These are phyloP conservation scores for Gallinago solitaria DNA, from an alignment of 2,797 vertebrate genomes.

Conservation along the genomic window DNA sequence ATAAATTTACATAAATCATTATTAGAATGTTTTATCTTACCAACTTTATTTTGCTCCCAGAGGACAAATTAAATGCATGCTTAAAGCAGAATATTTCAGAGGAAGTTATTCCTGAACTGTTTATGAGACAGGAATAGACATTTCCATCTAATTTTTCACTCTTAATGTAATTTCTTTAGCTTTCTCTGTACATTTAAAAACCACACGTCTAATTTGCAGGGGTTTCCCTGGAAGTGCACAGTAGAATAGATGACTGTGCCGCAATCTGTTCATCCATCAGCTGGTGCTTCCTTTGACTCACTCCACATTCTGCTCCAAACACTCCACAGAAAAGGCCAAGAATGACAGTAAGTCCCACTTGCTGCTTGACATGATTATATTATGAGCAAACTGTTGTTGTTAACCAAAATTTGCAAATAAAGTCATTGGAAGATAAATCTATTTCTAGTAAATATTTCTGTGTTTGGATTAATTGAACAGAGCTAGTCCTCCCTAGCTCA, in stretches of 20 bases:
- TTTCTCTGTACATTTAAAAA: conserved; percentile 54
- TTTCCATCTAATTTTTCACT: conserved; percentile 74
- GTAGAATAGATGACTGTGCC: conserved; percentile 10
- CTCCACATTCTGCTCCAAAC: conserved; percentile 28
- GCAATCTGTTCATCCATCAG: conserved; percentile 47
- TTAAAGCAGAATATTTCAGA: conserved; percentile 77
- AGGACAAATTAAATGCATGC: conserved; percentile 76
- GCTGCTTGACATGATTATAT: conserved; percentile 41
- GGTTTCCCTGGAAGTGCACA: conserved; percentile 46
- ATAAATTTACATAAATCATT: conserved; percentile 82
- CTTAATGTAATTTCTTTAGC: conserved; percentile 66
- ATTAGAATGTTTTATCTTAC: conserved; percentile 76
- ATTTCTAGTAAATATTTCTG: conserved; percentile 29
- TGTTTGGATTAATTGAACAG: conserved; percentile 21
- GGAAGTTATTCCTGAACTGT: conserved; percentile 75
- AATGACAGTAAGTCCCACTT: conserved; percentile 42
- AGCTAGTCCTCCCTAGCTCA: neutral
- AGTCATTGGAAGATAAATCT: conserved; percentile 14
- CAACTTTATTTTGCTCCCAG: conserved; percentile 76
- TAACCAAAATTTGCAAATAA: conserved; percentile 59
- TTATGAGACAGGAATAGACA: conserved; percentile 73
- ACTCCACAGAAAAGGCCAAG: conserved; percentile 34
- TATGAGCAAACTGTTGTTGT: conserved; percentile 35
- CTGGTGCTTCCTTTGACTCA: conserved; percentile 49
- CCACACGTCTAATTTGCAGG: conserved; percentile 8